A percentile compares a stretch with the other conserved stretches of the same genome.
These are phyloP conservation scores for Macrosteles quadrilineatus DNA, from an alignment of 1,140 invertebrate species.

Conservation along the genomic window DNA sequence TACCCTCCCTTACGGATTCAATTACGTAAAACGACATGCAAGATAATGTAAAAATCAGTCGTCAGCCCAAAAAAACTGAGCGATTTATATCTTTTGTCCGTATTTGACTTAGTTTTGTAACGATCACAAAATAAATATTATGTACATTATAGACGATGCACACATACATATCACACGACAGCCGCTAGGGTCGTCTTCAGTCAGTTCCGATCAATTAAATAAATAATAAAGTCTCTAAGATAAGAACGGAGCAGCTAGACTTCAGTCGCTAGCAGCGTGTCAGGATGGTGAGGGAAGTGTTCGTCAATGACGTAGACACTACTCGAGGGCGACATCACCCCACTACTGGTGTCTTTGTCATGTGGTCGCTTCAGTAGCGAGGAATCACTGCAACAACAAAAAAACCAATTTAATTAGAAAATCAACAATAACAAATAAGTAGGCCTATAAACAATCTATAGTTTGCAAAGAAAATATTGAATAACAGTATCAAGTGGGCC, in stretches of 20 bases:
- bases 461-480: no score
- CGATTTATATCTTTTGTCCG: constrained; percentile 9
- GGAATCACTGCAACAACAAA: constrained; percentile 51
- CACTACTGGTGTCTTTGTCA: constrained; percentile 46
- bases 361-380: constrained; percentile 53
- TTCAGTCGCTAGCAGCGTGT: constrained; percentile 61
- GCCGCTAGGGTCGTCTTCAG: not conserved
- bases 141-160: not conserved
- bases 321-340: constrained; percentile 38
- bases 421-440: no score
- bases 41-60: constrained; percentile 22
- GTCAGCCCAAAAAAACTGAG: constrained; percentile 25
- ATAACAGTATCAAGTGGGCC: no score
- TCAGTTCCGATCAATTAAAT: constrained; percentile 17
- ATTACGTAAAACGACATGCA: constrained; percentile 22
- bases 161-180: constrained; percentile 18
- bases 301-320: constrained; percentile 63
- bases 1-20: not conserved
- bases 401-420: constrained; percentile 33
- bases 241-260: constrained; percentile 52
- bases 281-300: constrained; percentile 52
- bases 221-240: constrained; percentile 18
- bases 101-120: constrained; percentile 25
- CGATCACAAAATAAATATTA: constrained; percentile 23
- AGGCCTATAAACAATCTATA: no score